These are phyloP conservation scores for Huso huso DNA, from an alignment of 2,797 vertebrate species.

Conservation along the genomic window DNA sequence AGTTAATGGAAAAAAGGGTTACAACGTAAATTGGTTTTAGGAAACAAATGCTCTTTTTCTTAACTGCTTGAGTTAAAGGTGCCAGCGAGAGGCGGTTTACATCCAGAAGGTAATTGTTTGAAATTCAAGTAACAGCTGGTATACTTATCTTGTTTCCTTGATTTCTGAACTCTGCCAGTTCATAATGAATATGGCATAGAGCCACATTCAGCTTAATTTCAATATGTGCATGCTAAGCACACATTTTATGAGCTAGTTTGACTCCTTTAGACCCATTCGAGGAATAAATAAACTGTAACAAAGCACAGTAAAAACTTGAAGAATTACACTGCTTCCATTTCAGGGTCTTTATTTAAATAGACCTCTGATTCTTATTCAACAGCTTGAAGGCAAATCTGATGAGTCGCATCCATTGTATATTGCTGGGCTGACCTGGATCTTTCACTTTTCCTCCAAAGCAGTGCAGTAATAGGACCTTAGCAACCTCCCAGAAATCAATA, in stretches of 20 bases:
- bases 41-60: neutral
- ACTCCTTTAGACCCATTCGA: too few relatives aligned
- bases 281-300: too few relatives aligned
- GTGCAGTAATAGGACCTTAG: constrained; percentile 46
- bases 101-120: neutral
- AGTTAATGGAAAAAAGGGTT: too few relatives aligned
- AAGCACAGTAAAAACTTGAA: neutral
- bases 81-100: neutral
- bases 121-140: neutral
- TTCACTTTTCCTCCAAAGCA: constrained; percentile 36
- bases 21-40: neutral
- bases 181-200: neutral
- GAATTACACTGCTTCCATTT: neutral
- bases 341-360: constrained; percentile 22
- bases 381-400: constrained; percentile 44
- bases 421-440: constrained; percentile 38
- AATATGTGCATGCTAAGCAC: neutral
- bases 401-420: constrained; percentile 33
- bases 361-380: constrained; percentile 22
- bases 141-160: neutral
- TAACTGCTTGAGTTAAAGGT: neutral
- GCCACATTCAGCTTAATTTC: neutral
- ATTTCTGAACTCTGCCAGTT: neutral
- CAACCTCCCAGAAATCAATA: constrained; percentile 54
- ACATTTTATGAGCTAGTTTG: too few relatives aligned